These are phyloP conservation scores for Ascidia mentula DNA, from an alignment of 23 tunicate genomes.

Conservation along the genomic window DNA sequence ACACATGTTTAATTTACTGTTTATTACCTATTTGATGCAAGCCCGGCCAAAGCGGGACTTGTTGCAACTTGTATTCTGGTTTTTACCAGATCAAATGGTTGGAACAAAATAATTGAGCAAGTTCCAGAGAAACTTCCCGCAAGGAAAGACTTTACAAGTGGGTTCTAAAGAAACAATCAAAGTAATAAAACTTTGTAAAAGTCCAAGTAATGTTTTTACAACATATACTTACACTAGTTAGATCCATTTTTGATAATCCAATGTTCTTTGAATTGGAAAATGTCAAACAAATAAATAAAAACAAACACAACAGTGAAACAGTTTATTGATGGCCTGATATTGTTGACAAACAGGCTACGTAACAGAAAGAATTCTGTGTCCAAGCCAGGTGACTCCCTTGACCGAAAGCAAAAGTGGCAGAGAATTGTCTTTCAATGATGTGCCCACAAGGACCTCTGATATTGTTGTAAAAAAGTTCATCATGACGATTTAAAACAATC, in stretches of 20 bases:
- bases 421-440: neutral
- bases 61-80: slow-evolving; percentile 65
- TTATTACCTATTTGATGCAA: slow-evolving; percentile 28
- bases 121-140: slow-evolving; percentile 87
- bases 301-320: neutral
- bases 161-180: slow-evolving; percentile 11
- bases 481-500: neutral
- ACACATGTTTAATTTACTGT: neutral
- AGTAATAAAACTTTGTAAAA: neutral
- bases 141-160: slow-evolving; percentile 63
- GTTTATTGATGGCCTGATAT: neutral
- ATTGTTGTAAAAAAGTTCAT: neutral
- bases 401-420: neutral
- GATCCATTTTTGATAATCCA: neutral
- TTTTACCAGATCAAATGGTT: slow-evolving; percentile 72
- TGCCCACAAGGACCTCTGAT: neutral
- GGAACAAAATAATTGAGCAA: slow-evolving; percentile 71
- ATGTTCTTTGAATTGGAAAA: no score
- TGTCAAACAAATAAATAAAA: neutral
- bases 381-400: slow-evolving; percentile 3
- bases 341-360: neutral
- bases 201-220: neutral
- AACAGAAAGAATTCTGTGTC: neutral
- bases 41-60: slow-evolving; percentile 30
- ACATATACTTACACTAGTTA: neutral